Evolutionary conservation across 2,888 invertebrate species (phyloP), one percentile per base, ranked within the genome.

Genomic region (Plutella xylostella): DNA sequence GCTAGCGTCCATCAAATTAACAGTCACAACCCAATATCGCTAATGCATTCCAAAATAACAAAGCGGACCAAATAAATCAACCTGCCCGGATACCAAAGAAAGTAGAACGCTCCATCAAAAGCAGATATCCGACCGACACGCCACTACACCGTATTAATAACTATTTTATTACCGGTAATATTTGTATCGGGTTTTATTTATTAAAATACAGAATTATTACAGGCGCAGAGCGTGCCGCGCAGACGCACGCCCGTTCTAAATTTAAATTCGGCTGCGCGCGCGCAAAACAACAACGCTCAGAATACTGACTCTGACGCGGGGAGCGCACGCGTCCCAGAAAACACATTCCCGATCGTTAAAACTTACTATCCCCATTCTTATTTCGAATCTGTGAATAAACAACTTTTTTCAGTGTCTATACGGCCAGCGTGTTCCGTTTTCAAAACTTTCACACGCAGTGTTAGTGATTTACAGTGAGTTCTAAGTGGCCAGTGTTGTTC

Each of bases 281-380:
- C 70, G 62, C 63, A 72, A 72, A 76, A 74, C 74, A 76, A 72
- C 77, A 61, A 65, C 66, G 62, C 67, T 72, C 69, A 72, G n/a
- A 69, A 68, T 68, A 35, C 70, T 64, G 67, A 63, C 72, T 59
- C 64, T 58, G 61, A 56, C 57, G 61, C 62, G 42, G 19, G 19
- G 65, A 49, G 61, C 68, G 71, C 74, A 72, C 77, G 77, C 62
- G 55, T 60, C 60, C 55, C 12, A 7, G 5, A 39, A 11, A 9
- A 9, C 12, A 19, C 19, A 14, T 37, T n/a, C 5, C n/a, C 20
- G 55, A 41, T 51, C 51, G 50, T 52, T 55, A 48, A 49, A 57
- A 52, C 55, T 50, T 48, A 48, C 50, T 43, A 49, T 39, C 17
- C 18, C 21, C 39, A 15, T 25, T 39, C 22, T 39, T 1, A 20